Base-by-base conservation (phyloP, 2,888 invertebrate genomes). In the Drosophila cognata region DNA sequence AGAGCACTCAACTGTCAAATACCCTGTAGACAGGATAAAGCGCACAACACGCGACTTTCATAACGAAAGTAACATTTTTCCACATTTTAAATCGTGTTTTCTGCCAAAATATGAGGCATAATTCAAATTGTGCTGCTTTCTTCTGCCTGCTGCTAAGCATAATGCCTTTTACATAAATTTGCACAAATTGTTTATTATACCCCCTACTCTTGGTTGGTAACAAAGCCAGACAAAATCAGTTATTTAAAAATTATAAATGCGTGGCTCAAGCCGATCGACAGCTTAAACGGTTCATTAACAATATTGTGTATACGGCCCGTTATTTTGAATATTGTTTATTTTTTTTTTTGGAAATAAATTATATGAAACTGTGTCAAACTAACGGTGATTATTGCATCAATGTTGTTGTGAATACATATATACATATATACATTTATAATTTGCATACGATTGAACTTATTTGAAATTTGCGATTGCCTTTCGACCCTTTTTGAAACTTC, bases 311-410 rank as follows among this genome's bases (percentile, higher is more conserved):
- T 70, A 71, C 58, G 50, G 25, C 29, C 68, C 71, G 68, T 71
- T 71, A 43, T 33, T 8, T 25, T 50, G 18, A 25, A 25, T 25
- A 8, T 25, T 46, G 1, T n/a, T 6, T 21, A 1, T 21, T 16
- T 35, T 3, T 53, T 28, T 13, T 56, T 51, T 56, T 38, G 13
- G 29, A 43, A 68, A 71, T 68, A 71, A 68, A 71, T 71, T 51
- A 71, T n/a, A 33, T 10, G 33, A 62, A 83, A 71, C 65, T 80
- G 81, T 74, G 84, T 83, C 81, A 81, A 77, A 83, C 74, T 80
- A 83, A 69, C 84, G 77, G 52, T 25, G 31, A 31, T 69, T 67
- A 67, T 63, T 52, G 33, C 28, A 46, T 52, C 48, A 63, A 46
- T 48, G 18, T 41, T 66, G 51, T 65, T 60, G 52, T 59, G 35